phyloP scores from a whole-genome alignment of 2,113 vertebrate genomes.

The Nycticorax nycticorax region DNA sequence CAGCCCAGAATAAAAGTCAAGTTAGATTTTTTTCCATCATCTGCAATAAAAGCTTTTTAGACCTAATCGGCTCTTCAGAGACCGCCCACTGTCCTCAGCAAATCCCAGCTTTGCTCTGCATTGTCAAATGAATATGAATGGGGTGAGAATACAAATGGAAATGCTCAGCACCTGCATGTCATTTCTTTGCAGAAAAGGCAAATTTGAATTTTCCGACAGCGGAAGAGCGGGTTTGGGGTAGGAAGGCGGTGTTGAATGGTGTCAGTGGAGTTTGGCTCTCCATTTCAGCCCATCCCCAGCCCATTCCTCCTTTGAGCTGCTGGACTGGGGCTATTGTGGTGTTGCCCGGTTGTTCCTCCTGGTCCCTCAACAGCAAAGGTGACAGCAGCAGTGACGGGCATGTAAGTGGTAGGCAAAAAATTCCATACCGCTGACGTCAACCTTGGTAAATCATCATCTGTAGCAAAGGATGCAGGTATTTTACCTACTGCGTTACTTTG shows the following conservation, averaged over 20 bases:
- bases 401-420: background rate
- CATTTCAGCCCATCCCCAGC: background rate
- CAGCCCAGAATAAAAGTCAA: background rate
- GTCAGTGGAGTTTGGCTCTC: background rate
- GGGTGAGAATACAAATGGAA: background rate
- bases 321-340: background rate
- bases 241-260: background rate
- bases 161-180: background rate
- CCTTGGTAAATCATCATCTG: background rate
- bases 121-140: background rate
- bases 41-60: background rate
- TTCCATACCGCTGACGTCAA: background rate
- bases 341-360: background rate
- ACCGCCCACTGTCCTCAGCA: background rate
- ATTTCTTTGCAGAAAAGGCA: background rate
- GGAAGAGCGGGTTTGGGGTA: background rate
- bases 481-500: background rate
- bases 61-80: constrained; percentile 7
- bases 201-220: background rate
- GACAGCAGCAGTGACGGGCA: background rate
- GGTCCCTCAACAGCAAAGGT: background rate
- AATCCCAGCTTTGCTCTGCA: background rate
- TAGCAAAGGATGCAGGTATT: background rate
- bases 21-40: background rate
- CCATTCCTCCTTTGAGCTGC: background rate